Evolutionary conservation across 1,140 invertebrate species (phyloP), one percentile per base, ranked within the genome.

Genomic region (Leptopilina clavipes): DNA sequence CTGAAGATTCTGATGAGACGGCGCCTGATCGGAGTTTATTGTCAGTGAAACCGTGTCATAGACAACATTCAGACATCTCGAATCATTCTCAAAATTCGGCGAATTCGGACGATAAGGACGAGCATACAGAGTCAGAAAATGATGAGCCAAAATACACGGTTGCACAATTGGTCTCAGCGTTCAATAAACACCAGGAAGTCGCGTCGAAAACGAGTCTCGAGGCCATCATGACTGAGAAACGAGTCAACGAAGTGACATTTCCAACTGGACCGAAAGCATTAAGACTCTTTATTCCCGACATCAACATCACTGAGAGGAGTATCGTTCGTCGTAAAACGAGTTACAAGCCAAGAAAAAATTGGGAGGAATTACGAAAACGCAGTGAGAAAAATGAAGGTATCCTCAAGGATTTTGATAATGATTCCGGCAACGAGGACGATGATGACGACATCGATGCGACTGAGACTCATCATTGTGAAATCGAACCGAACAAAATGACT

Each of bases 91-190:
- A 89, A 19, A 88, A 89, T 43, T 90, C 89, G 0, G 85, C 73
- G 0, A 84, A 86, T 65, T 89, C 86, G 0, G 88, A 89, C 31
- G 87, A 89, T 1, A 89, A 90, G 10, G 88, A 90, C 2, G 89
- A 90, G 14, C 87, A 89, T 18, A 85, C 85, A 17, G 90, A 91
- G 11, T 89, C 87, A 0, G 89, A 91, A 52, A 89, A 85, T 18
- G 91, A 91, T 0, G 92, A 92, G 70, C 91, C 91, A 0, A 91
- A 91, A 19, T 92, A 90, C 71, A 90, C 91, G 0, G 92, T 92
- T 0, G 90, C 91, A 5, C 92, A 92, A 75, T 73, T 92, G 5
- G 88, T 92, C 0, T 91, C 91, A 0, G 92, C 91, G 0, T 92
- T 92, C 70, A 92, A 92, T 74, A 90, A 89, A 22, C 91, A 92